phyloP scores from a whole-genome alignment of 2,888 invertebrate species.

The Morpho achilles region DNA sequence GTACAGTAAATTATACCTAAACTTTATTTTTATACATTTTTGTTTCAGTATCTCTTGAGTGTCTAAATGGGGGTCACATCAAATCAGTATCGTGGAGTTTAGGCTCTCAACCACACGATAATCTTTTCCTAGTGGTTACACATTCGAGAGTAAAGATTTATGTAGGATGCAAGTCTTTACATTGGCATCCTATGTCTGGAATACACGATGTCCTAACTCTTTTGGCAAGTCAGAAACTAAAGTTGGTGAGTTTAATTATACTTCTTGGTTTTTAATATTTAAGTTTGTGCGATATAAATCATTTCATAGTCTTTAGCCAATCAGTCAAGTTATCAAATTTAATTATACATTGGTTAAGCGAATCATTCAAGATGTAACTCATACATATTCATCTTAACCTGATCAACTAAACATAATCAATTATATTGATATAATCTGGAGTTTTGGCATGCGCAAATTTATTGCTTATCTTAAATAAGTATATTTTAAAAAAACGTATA shows the following conservation, averaged over 20 bases:
- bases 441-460: no score
- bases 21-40: neutral
- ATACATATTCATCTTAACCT: no score
- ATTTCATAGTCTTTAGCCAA: no score
- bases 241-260: constrained; percentile 74
- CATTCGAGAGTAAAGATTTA: constrained; percentile 81
- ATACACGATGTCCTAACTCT: constrained; percentile 79
- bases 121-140: constrained; percentile 78
- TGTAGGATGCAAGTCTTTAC: constrained; percentile 82
- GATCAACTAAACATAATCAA: no score
- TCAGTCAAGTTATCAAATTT: no score
- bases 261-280: no score
- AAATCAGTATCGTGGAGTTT: constrained; percentile 81
- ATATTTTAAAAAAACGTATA: no score
- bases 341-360: no score
- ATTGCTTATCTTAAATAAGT: no score
- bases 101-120: constrained; percentile 73
- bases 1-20: neutral
- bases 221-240: constrained; percentile 71
- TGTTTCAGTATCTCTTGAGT: constrained; percentile 82
- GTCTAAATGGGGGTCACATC: constrained; percentile 76
- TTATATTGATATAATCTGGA: no score
- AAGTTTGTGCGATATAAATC: no score
- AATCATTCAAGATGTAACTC: no score
- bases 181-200: constrained; percentile 80